Base-by-base conservation (phyloP, 2,113 vertebrate species). In the Bujurquina vittata region DNA sequence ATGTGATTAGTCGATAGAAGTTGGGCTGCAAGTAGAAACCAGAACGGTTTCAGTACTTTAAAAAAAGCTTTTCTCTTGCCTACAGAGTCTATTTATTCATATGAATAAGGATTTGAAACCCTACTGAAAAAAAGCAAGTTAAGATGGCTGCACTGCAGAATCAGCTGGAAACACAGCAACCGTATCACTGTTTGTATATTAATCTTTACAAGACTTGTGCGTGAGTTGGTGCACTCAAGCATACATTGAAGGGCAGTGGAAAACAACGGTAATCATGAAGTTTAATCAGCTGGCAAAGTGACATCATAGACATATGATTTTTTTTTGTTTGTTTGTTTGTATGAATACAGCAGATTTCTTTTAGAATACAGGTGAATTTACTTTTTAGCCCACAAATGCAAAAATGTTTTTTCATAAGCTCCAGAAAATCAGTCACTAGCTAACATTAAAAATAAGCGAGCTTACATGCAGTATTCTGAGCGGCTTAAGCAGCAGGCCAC, bases 401-500 rank as follows among this genome's bases (percentile, higher is more conserved):
- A 59, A 59, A 79, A 58, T 7, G 3, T 43, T 80, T 85, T 78
- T 33, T 74, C 7, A 76, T 7, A 72, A 5, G 46, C 58, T 67
- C 37, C 22, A 63, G 60, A 57, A 58, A 61, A 65, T 75, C 57
- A 84, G 84, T 58, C 55, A 72, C 18, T n/a, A 26, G 46, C 26
- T 54, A 31, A 72, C 4, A 52, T 72, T 72, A 33, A 54, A 33
- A 10, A 72, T 72, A 72, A 5, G 18, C 9, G 26, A 14, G 18
- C 67, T 54, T 54, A 33, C 6, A 4, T 14, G 23, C 5, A n/a
- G 20, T 55, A 22, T 22, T 23, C 10, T 56, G n/a, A 56, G 4
- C 46, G 52, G 67, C 67, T 72, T 72, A 72, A 54, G 67, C 67
- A 72, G 67, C 46, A 54, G 83, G 75, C 72, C 31, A 31, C 77